These are phyloP conservation scores for Druon quercuslanigerum DNA, from an alignment of 1,140 invertebrate species.

Conservation along the genomic window DNA sequence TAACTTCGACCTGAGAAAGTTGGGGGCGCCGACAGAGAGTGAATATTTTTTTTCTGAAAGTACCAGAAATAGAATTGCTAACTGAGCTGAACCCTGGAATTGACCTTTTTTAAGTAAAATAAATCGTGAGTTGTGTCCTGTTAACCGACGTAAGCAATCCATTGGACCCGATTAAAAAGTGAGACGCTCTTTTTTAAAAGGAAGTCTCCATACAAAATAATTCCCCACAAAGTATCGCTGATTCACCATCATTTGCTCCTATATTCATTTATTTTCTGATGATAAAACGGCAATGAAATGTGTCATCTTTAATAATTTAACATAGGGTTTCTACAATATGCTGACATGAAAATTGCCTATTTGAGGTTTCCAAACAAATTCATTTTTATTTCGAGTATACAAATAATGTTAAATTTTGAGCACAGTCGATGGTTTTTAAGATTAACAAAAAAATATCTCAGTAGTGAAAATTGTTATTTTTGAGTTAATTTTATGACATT, in stretches of 20 bases:
- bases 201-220: not conserved
- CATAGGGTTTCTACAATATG: too few species aligned
- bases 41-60: conserved; percentile 13
- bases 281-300: not conserved
- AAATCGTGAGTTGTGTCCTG: conserved; percentile 12
- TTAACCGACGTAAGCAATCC: conserved; percentile 12
- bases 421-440: too few species aligned
- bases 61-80: conserved; percentile 23
- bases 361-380: too few species aligned
- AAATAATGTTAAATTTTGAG: too few species aligned
- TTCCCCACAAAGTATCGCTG: not conserved
- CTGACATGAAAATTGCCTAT: too few species aligned
- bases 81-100: conserved; percentile 8
- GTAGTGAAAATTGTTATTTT: too few species aligned
- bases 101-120: conserved; percentile 24
- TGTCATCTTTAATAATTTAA: too few species aligned
- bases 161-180: not conserved
- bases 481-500: too few species aligned
- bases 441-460: too few species aligned
- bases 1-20: conserved; percentile 26
- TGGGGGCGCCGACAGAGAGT: conserved; percentile 13
- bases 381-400: too few species aligned
- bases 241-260: not conserved
- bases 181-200: conserved; percentile 2
- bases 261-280: conserved; percentile 7